These are phyloP conservation scores for Lasioglossum albipes DNA, from an alignment of 1,140 invertebrate genomes.

Conservation along the genomic window DNA sequence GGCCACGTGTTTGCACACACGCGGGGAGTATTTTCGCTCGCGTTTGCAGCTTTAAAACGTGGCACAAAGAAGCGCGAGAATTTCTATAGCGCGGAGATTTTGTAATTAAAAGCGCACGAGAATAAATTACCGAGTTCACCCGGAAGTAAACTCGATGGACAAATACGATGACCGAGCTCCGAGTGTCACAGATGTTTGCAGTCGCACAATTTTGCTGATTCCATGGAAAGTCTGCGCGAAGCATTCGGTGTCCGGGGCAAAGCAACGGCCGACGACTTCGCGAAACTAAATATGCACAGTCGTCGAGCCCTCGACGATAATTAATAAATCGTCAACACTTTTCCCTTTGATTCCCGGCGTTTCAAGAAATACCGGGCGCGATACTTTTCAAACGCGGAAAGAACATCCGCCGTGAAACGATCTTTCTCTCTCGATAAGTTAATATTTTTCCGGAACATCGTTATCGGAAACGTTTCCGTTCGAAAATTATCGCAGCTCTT, in stretches of 20 bases:
- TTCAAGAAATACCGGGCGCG: too few species aligned
- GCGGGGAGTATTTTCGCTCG: too few species aligned
- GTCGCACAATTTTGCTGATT: constrained; percentile 36
- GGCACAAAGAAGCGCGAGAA: background rate
- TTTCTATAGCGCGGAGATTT: background rate
- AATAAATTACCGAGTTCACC: constrained; percentile 46
- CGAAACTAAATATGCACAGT: background rate
- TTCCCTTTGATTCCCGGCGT: too few species aligned
- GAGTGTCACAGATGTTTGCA: constrained; percentile 37
- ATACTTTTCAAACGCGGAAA: too few species aligned
- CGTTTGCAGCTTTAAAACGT: background rate
- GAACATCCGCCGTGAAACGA: too few species aligned
- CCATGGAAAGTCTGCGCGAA: constrained; percentile 21
- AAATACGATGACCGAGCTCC: constrained; percentile 32
- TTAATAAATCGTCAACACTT: background rate
- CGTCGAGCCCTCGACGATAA: background rate
- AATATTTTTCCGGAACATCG: background rate
- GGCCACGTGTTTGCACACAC: too few species aligned
- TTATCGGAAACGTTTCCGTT: background rate
- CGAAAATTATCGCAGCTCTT: background rate
- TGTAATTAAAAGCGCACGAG: constrained; percentile 28
- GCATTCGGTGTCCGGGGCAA: constrained; percentile 13
- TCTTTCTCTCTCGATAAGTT: background rate
- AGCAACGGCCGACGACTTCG: background rate
- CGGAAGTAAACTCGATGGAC: constrained; percentile 48